Conservation (phyloP, 2,888 invertebrate genomes). For the Altica lythri region DNA sequence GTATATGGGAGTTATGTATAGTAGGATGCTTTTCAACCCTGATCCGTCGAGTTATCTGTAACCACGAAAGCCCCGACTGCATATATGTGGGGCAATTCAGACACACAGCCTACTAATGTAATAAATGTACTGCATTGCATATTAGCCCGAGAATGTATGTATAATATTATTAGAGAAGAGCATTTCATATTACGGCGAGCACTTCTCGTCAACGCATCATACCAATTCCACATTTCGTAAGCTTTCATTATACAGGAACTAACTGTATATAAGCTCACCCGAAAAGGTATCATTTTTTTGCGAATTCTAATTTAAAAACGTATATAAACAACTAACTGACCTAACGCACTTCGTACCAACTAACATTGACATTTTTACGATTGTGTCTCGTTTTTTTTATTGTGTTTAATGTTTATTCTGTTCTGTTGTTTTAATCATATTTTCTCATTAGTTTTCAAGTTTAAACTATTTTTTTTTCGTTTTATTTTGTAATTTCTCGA, state of each 20-base stretch:
- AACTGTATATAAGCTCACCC: background rate
- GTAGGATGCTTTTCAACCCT: slow-evolving; percentile 32
- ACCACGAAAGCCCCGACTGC: slow-evolving; percentile 40
- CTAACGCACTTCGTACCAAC: too few species aligned
- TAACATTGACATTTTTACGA: too few species aligned
- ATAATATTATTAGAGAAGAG: slow-evolving; percentile 41
- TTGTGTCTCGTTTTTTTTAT: too few species aligned
- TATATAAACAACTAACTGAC: too few species aligned
- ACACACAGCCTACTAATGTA: slow-evolving; percentile 49
- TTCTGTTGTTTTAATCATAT: too few species aligned
- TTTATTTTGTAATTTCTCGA: too few species aligned
- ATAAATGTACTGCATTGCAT: slow-evolving; percentile 54
- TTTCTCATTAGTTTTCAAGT: too few species aligned
- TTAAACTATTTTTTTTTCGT: too few species aligned
- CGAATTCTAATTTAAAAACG: too few species aligned
- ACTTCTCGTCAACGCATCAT: slow-evolving; percentile 24
- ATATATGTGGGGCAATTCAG: slow-evolving; percentile 46
- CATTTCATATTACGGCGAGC: slow-evolving; percentile 30
- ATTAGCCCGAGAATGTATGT: slow-evolving; percentile 47
- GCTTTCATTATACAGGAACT: too few species aligned
- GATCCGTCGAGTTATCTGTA: slow-evolving; percentile 41
- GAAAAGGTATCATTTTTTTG: background rate
- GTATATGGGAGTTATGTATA: background rate
- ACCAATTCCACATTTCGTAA: slow-evolving; percentile 8
- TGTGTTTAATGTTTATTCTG: too few species aligned